Percentiles rank a stretch among this genome's conserved stretches.
phyloP scores from a whole-genome alignment of 2,888 invertebrate genomes.

The Dasysyrphus albostriatus region DNA sequence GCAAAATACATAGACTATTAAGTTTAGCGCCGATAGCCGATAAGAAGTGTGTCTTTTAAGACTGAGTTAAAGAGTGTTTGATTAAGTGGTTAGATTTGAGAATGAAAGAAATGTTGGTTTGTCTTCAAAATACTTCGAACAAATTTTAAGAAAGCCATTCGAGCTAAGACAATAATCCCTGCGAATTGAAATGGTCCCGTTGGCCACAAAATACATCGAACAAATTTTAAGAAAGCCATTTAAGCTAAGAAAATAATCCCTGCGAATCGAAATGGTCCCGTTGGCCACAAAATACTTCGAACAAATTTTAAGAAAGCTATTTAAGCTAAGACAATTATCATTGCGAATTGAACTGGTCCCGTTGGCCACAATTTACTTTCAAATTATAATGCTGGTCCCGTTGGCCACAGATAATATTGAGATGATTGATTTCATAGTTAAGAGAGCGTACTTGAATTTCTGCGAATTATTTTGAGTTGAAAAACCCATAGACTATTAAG shows the following conservation, averaged over 20 bases:
- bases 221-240: not conserved
- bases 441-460: not conserved
- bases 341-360: not conserved
- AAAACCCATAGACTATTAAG: too few species aligned
- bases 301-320: not conserved
- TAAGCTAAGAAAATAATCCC: not conserved
- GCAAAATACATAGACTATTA: too few species aligned
- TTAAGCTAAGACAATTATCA: not conserved
- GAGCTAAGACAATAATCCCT: too few species aligned
- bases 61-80: too few species aligned
- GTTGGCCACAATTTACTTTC: not conserved
- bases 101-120: too few species aligned
- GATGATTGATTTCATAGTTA: not conserved
- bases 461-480: not conserved
- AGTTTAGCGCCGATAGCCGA: too few species aligned
- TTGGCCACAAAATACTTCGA: conserved; percentile 2
- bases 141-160: too few species aligned
- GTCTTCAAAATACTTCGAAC: too few species aligned
- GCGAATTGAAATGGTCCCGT: too few species aligned
- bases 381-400: not conserved
- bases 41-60: too few species aligned
- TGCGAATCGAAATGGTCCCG: not conserved
- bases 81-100: too few species aligned
- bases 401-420: conserved; percentile 1
- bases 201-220: conserved; percentile 1